Conservation (phyloP, 2,797 vertebrate genomes). For the Pseudomugil tenellus region DNA sequence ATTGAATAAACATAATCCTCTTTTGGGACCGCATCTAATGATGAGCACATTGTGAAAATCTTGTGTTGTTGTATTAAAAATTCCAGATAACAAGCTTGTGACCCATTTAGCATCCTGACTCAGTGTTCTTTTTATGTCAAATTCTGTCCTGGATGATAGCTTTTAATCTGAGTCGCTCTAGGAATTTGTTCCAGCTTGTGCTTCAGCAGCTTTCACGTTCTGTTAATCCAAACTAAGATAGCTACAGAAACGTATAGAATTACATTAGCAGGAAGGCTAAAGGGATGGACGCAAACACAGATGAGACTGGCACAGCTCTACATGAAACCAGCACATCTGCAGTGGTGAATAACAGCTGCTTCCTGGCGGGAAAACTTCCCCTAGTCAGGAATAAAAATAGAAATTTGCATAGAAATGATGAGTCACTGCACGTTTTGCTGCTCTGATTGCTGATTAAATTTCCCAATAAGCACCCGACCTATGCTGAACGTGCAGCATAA, state of each 20-base stretch:
- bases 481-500: neutral
- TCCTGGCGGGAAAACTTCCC: slow-evolving; percentile 16
- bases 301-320: neutral
- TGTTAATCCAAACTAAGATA: slow-evolving; percentile 27
- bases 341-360: slow-evolving; percentile 20
- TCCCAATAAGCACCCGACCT: neutral
- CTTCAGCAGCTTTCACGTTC: slow-evolving; percentile 45
- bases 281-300: slow-evolving; percentile 3
- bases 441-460: slow-evolving; percentile 11
- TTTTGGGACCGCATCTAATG: slow-evolving; percentile 26
- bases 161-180: slow-evolving; percentile 54
- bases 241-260: slow-evolving; percentile 20
- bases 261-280: slow-evolving; percentile 1
- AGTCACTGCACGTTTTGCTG: slow-evolving; percentile 12
- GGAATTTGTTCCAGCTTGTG: slow-evolving; percentile 44
- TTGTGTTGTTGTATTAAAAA: slow-evolving; percentile 22
- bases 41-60: slow-evolving; percentile 29
- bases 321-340: slow-evolving; percentile 6
- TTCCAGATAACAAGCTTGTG: slow-evolving; percentile 42
- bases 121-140: slow-evolving; percentile 35
- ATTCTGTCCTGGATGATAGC: slow-evolving; percentile 48
- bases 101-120: slow-evolving; percentile 59
- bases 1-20: slow-evolving; percentile 42
- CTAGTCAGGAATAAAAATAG: slow-evolving; percentile 24
- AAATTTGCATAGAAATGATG: slow-evolving; percentile 19